Evolutionary conservation across 1,140 invertebrate genomes (phyloP), one percentile per base, ranked within the genome.

Genomic region (Luehdorfia chinensis): DNA sequence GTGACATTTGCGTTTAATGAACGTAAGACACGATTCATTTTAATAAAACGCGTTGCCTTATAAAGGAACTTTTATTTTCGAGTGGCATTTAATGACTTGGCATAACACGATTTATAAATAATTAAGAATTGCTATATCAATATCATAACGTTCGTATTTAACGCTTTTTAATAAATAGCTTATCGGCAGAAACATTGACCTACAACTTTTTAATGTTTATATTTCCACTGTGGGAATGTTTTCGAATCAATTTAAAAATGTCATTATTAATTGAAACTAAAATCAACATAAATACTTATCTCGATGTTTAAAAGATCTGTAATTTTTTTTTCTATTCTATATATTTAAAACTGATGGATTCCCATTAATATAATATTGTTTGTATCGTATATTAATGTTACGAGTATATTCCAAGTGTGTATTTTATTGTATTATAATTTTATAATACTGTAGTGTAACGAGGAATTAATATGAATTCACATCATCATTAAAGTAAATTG

Each of bases 31-130:
- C 12, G 7, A 43, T 43, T 43, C 28, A 43, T 28, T 41, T 27
- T 41, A 43, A 63, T 49, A 66, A 69, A 72, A 65, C 64, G 55
- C 43, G 55, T 66, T 55, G 55, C 53, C 59, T 48, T 69, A 49
- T 63, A 58, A 60, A 65, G 65, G 34, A 45, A 59, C 45, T 45
- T 55, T 68, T 61, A 68, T 70, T 68, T 69, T 71, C 64, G 54
- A 67, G 50, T 52, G 56, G 53, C 51, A 41, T 62, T 55, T 75
- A 70, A 74, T 67, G 53, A 54, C 30, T 58, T 60, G 51, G 50
- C 56, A 51, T 56, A 61, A 63, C 47, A 50, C 32, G 32, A 63
- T 47, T 59, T 59, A 52, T 48, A 28, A 28, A 43, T 30, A 43
- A 43, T 43, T 30, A 43, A 6, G n/a, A 11, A 34, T 18, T 18